These are phyloP conservation scores for Lucilia sericata DNA, from an alignment of 1,140 invertebrate genomes.

Conservation along the genomic window DNA sequence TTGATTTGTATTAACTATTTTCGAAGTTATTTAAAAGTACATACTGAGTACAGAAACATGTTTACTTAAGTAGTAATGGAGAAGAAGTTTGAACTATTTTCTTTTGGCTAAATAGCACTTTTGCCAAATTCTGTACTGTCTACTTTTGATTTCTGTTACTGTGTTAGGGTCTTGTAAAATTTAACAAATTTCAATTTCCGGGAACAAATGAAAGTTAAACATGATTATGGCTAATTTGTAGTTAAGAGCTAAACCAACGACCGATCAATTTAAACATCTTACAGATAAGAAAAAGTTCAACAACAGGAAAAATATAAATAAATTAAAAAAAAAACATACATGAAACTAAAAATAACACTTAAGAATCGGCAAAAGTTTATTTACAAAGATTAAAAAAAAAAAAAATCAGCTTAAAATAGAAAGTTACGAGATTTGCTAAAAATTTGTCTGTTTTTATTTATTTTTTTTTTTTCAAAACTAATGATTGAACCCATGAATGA, in stretches of 20 bases:
- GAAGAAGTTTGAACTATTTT: no score
- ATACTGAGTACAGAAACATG: no score
- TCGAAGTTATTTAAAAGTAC: no score
- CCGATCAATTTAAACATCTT: not conserved
- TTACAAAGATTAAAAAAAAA: not conserved
- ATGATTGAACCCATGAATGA: slow-evolving; percentile 4
- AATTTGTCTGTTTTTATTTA: not conserved
- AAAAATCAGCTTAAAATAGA: not conserved
- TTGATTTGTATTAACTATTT: no score
- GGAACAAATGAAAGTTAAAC: slow-evolving; percentile 31
- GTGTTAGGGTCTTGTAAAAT: not conserved
- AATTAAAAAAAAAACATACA: not conserved
- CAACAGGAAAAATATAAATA: not conserved
- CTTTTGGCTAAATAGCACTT: no score
- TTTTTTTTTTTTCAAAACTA: not conserved
- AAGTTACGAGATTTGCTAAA: slow-evolving; percentile 28
- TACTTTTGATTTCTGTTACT: not conserved
- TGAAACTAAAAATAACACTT: slow-evolving; percentile 1
- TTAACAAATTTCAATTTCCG: slow-evolving; percentile 33
- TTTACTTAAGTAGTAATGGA: no score
- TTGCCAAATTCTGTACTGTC: no score
- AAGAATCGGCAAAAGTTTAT: slow-evolving; percentile 19
- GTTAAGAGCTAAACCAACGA: not conserved
- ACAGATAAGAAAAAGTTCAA: not conserved
- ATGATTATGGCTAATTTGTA: slow-evolving; percentile 1